A percentile compares a stretch with the other conserved stretches of the same genome.
Evolutionary conservation across 2,888 invertebrate species (phyloP).

Genomic region (Hipparchia semele): DNA sequence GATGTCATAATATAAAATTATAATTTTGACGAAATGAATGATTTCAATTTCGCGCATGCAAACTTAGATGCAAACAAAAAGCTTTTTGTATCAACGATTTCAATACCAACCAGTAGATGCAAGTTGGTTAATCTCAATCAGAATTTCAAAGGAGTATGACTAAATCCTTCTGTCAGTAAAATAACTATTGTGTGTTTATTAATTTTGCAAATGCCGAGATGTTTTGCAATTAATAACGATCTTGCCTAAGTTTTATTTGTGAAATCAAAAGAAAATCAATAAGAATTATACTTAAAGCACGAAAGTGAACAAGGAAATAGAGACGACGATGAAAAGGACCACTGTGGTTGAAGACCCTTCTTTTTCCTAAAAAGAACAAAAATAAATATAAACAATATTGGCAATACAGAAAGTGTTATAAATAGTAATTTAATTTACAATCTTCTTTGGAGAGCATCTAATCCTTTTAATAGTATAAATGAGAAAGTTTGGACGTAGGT

Average conservation of each 20-base stretch:
- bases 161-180: not conserved
- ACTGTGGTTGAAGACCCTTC: too few species aligned
- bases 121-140: not conserved
- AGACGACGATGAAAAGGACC: too few species aligned
- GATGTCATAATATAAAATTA: not conserved
- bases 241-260: not conserved
- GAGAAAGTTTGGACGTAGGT: too few species aligned
- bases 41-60: slow-evolving; percentile 5
- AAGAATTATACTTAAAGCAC: not conserved
- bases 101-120: not conserved
- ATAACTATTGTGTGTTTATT: not conserved
- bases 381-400: too few species aligned
- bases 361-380: too few species aligned
- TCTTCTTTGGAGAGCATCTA: too few species aligned
- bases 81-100: not conserved
- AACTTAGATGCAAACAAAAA: slow-evolving; percentile 1
- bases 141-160: slow-evolving; percentile 1
- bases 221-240: not conserved
- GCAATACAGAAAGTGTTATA: too few species aligned
- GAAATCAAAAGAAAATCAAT: not conserved
- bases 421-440: too few species aligned
- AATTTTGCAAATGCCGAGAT: slow-evolving; percentile 2
- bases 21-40: not conserved
- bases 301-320: too few species aligned
- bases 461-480: too few species aligned